These are phyloP conservation scores for Salmo trutta DNA, from an alignment of 2,797 vertebrate species.

Conservation along the genomic window DNA sequence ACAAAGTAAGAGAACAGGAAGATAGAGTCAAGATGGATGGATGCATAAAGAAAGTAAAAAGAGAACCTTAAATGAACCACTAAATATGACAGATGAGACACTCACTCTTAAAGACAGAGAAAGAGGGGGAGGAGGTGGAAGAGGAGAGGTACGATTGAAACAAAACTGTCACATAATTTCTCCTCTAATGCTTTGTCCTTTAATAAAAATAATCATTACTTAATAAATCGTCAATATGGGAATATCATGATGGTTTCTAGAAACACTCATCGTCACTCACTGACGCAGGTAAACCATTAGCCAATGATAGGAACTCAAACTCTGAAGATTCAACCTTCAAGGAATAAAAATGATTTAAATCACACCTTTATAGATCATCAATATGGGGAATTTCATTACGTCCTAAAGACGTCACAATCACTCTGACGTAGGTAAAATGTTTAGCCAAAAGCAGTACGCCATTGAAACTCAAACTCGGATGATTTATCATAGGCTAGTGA, in stretches of 20 bases:
- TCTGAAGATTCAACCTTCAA: not conserved
- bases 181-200: not conserved
- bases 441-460: not conserved
- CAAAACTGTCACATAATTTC: not conserved
- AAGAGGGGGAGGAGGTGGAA: not conserved
- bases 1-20: not conserved
- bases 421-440: not conserved
- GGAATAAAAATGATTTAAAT: not conserved
- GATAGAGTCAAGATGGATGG: not conserved
- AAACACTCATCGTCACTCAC: not conserved
- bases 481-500: not conserved
- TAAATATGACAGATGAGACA: not conserved
- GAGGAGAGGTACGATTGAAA: not conserved
- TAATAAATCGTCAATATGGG: not conserved
- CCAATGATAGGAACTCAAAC: not conserved
- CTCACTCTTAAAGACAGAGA: not conserved
- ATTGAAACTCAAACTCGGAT: not conserved
- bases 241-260: not conserved
- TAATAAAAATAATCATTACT: not conserved
- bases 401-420: not conserved
- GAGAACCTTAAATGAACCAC: not conserved
- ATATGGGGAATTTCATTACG: not conserved
- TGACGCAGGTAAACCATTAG: not conserved
- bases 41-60: not conserved
- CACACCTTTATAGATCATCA: not conserved